These are phyloP conservation scores for Aricia artaxerxes DNA, from an alignment of 2,888 invertebrate genomes.

Conservation along the genomic window DNA sequence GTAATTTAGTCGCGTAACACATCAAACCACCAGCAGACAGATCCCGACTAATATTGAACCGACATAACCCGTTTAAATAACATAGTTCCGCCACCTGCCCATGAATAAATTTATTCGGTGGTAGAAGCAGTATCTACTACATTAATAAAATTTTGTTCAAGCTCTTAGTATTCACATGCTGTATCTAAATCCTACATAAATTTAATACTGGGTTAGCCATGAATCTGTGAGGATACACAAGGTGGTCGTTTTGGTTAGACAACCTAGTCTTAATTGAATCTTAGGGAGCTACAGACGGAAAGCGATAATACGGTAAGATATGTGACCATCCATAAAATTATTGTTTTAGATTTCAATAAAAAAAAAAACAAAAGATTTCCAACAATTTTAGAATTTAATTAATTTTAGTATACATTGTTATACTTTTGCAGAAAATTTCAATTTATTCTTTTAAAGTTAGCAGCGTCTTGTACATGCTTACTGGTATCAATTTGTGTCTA, in stretches of 20 bases:
- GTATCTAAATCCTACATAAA: conserved; percentile 18
- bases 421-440: too few species aligned
- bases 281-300: background rate
- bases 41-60: too few species aligned
- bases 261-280: conserved; percentile 30
- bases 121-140: background rate
- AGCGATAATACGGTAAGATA: background rate
- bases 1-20: too few species aligned
- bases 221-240: conserved; percentile 26
- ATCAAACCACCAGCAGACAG: too few species aligned
- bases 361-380: too few species aligned
- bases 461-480: background rate
- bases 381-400: too few species aligned
- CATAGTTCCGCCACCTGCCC: too few species aligned
- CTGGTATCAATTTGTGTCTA: background rate
- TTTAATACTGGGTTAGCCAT: conserved; percentile 9
- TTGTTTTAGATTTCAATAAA: too few species aligned
- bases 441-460: background rate
- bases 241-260: conserved; percentile 29
- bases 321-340: background rate
- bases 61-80: background rate
- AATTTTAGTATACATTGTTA: too few species aligned
- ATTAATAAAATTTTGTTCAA: background rate
- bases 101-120: background rate
- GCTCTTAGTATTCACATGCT: background rate